These are phyloP conservation scores for Arctocebus calabarensis DNA, from an alignment of 2,797 vertebrate genomes.

Conservation along the genomic window DNA sequence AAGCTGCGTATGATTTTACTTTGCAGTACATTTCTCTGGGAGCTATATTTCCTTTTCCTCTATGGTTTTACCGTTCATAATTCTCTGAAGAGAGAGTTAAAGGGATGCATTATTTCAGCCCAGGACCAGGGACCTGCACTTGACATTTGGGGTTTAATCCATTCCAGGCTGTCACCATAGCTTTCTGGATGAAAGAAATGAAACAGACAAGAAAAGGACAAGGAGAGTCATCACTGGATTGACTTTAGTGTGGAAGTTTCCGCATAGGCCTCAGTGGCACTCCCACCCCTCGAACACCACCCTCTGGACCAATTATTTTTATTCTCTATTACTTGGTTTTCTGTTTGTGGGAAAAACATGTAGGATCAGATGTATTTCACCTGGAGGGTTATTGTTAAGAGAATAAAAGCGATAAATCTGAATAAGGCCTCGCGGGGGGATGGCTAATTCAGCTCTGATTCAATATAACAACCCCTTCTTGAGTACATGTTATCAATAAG, in stretches of 20 bases:
- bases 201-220: constrained; percentile 15
- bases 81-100: not conserved
- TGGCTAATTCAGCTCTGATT: not conserved
- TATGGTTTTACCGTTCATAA: constrained; percentile 32
- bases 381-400: not conserved
- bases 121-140: not conserved
- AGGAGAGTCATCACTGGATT: not conserved
- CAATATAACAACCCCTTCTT: not conserved
- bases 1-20: constrained; percentile 30
- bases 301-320: not conserved
- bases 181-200: constrained; percentile 9
- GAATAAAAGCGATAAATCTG: not conserved
- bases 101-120: not conserved
- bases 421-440: not conserved
- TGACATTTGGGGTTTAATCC: not conserved
- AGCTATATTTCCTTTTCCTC: not conserved
- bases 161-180: not conserved
- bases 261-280: not conserved
- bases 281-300: too few relatives aligned
- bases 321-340: constrained; percentile 14
- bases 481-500: not conserved
- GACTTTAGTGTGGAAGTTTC: not conserved
- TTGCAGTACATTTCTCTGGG: not conserved
- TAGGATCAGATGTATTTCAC: not conserved
- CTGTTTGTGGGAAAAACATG: not conserved